phyloP scores from a whole-genome alignment of 2,888 invertebrate species.

The Listrodromus nycthemerus region DNA sequence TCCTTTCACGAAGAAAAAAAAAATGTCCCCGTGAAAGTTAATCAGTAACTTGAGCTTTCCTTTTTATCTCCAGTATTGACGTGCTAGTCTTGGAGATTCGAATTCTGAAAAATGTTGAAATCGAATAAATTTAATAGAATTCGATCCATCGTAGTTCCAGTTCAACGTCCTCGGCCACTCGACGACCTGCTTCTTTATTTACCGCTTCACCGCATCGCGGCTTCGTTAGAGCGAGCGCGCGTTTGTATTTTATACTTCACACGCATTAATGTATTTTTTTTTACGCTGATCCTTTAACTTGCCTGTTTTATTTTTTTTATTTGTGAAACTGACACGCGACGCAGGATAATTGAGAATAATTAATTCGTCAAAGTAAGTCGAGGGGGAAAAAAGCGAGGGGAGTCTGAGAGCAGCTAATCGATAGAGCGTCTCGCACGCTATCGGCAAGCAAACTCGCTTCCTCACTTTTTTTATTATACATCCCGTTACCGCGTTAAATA shows the following conservation, averaged over 20 bases:
- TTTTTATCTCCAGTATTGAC: neutral
- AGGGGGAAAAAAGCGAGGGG: too few relatives aligned
- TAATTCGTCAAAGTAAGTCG: slow-evolving; percentile 13
- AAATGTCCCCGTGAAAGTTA: neutral
- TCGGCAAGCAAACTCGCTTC: neutral
- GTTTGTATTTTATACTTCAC: neutral
- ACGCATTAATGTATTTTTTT: neutral
- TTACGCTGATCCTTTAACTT: neutral
- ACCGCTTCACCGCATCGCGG: neutral
- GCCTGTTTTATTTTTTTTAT: neutral
- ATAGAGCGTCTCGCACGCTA: slow-evolving; percentile 25
- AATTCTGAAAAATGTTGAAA: slow-evolving; percentile 1
- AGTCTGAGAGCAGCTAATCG: slow-evolving; percentile 11
- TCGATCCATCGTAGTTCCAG: neutral
- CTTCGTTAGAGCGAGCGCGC: neutral
- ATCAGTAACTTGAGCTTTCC: neutral
- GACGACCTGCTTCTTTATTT: slow-evolving; percentile 5
- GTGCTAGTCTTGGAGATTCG: neutral
- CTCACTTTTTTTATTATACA: neutral
- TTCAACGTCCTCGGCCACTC: slow-evolving; percentile 11
- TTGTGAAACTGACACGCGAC: neutral
- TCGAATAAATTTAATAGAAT: neutral
- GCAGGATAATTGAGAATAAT: neutral
- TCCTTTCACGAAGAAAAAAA: neutral
- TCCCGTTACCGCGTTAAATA: neutral